Evolutionary conservation across 2,888 invertebrate genomes (phyloP).

Genomic region (Eupithecia exiguata): DNA sequence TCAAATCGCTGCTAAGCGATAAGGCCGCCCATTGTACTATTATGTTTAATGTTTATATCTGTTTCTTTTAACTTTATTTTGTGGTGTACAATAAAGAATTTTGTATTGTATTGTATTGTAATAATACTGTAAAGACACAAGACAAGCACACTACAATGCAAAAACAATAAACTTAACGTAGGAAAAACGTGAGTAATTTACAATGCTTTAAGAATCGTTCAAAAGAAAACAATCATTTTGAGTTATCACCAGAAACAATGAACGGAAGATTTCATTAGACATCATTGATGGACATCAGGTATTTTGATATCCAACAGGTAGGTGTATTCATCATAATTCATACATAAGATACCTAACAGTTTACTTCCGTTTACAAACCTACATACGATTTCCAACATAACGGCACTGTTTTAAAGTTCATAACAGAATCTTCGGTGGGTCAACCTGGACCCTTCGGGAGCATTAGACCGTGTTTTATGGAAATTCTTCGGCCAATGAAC

Average conservation of each 20-base stretch:
- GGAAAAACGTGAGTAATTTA: neutral
- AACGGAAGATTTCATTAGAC: slow-evolving; percentile 65
- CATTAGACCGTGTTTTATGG: slow-evolving; percentile 56
- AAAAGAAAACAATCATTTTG: slow-evolving; percentile 15
- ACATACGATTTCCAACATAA: slow-evolving; percentile 23
- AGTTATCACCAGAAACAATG: slow-evolving; percentile 58
- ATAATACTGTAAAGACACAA: neutral
- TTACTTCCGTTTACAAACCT: slow-evolving; percentile 51
- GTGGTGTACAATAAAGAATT: no score
- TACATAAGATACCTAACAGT: slow-evolving; percentile 37
- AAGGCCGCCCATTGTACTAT: no score
- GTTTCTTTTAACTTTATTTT: no score
- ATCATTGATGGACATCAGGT: slow-evolving; percentile 68
- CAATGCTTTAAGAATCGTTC: slow-evolving; percentile 2
- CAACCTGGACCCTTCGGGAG: slow-evolving; percentile 51
- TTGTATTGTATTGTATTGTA: no score
- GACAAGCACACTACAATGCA: neutral
- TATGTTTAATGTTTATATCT: no score
- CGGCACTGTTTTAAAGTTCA: slow-evolving; percentile 20
- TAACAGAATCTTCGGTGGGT: slow-evolving; percentile 50
- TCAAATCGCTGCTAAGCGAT: no score
- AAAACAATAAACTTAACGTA: neutral
- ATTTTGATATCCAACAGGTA: slow-evolving; percentile 51
- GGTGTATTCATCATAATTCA: slow-evolving; percentile 44
- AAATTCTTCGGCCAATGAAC: slow-evolving; percentile 59